Percentiles rank a stretch among this genome's conserved stretches.
These are phyloP conservation scores for Palythoa caribaeorum DNA, from an alignment of 92 coral and sea anemone species.

Conservation along the genomic window DNA sequence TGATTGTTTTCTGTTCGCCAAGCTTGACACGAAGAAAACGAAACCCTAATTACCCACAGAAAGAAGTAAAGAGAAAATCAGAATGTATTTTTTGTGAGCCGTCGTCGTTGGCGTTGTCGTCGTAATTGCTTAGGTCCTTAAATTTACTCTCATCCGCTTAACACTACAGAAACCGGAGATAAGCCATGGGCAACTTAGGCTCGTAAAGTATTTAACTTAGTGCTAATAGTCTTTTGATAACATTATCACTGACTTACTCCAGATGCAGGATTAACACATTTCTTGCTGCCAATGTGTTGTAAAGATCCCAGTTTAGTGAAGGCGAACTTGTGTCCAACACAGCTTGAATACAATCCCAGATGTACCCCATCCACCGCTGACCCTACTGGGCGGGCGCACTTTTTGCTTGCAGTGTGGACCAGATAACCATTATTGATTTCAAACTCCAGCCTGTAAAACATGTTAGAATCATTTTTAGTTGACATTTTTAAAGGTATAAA, in stretches of 20 bases:
- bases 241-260: slow-evolving; percentile 62
- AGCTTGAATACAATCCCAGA: slow-evolving; percentile 80
- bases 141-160: too few species aligned
- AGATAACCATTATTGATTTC: slow-evolving; percentile 78
- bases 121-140: too few species aligned
- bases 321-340: slow-evolving; percentile 86
- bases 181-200: too few species aligned
- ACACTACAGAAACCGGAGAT: too few species aligned
- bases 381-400: slow-evolving; percentile 82
- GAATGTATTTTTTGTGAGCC: too few species aligned
- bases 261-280: slow-evolving; percentile 82
- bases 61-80: too few species aligned
- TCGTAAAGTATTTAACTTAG: too few species aligned
- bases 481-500: too few species aligned
- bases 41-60: too few species aligned
- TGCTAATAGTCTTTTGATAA: neutral
- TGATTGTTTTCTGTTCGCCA: too few species aligned
- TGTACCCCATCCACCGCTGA: slow-evolving; percentile 72
- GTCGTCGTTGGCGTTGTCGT: too few species aligned
- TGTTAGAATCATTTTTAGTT: neutral
- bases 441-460: slow-evolving; percentile 75
- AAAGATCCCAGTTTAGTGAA: slow-evolving; percentile 94
- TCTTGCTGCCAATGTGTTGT: slow-evolving; percentile 90
- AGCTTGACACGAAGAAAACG: too few species aligned
- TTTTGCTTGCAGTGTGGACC: slow-evolving; percentile 81